These are phyloP conservation scores for Dryoscopus gambensis DNA, from an alignment of 2,113 vertebrate genomes.

Conservation along the genomic window DNA sequence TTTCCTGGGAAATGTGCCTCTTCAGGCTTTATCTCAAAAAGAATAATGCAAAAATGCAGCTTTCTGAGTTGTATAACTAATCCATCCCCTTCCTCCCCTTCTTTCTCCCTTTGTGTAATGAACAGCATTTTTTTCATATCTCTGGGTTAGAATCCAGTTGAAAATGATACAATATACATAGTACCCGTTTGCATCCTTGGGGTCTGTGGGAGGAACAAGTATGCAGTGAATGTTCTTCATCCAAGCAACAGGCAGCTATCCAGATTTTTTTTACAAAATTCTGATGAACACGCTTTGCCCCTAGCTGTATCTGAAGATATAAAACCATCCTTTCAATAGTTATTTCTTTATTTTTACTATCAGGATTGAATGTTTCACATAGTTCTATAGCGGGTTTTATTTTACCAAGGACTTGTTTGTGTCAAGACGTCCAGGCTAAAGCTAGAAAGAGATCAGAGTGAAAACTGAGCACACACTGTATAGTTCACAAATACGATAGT, in stretches of 20 bases:
- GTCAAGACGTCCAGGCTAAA: neutral
- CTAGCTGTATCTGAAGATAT: constrained; percentile 29
- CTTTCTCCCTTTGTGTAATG: constrained; percentile 23
- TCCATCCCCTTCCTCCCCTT: neutral
- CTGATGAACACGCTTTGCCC: constrained; percentile 17
- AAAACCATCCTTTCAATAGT: constrained; percentile 37
- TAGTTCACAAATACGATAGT: neutral
- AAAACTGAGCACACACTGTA: neutral
- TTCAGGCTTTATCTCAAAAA: constrained; percentile 10
- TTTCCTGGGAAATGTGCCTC: neutral
- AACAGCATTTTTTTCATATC: constrained; percentile 57
- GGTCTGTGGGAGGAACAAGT: constrained; percentile 54
- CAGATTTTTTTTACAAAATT: constrained; percentile 44
- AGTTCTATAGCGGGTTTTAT: neutral
- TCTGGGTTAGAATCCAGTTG: constrained; percentile 34
- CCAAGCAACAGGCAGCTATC: constrained; percentile 33
- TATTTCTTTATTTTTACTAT: constrained; percentile 49
- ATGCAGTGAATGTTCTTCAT: constrained; percentile 44
- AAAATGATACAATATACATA: constrained; percentile 47
- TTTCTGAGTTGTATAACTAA: constrained; percentile 37
- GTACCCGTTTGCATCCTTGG: constrained; percentile 44
- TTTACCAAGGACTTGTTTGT: neutral
- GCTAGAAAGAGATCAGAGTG: neutral
- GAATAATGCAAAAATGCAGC: neutral
- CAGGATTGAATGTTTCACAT: constrained; percentile 3